A percentile compares a stretch with the other conserved stretches of the same genome.
These are phyloP conservation scores for Planococcus citri DNA, from an alignment of 1,140 invertebrate species.

Conservation along the genomic window DNA sequence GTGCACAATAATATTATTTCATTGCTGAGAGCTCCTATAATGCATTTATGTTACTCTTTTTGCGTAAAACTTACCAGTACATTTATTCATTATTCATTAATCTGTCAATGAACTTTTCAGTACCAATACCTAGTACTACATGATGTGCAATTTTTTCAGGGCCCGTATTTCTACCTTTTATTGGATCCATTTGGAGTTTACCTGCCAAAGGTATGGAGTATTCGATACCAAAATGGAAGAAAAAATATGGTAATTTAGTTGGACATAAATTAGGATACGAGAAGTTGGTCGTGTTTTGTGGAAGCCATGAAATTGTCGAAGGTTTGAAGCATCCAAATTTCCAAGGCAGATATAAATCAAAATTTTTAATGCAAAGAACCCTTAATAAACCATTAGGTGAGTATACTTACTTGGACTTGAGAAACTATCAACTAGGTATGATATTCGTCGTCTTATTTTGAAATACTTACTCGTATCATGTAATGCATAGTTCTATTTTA, in stretches of 20 bases:
- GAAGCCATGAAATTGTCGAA: neutral
- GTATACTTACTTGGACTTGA: neutral
- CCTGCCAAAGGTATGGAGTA: neutral
- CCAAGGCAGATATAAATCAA: neutral
- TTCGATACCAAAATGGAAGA: neutral
- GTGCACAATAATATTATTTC: too few relatives aligned
- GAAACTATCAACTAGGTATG: too few relatives aligned
- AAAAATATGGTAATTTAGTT: constrained; percentile 9
- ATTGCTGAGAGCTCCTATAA: too few relatives aligned
- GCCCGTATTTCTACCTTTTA: neutral
- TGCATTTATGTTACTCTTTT: too few relatives aligned
- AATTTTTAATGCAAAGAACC: neutral
- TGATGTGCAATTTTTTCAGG: too few relatives aligned
- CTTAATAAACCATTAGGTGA: neutral
- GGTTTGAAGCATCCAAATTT: neutral
- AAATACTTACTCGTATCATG: too few relatives aligned
- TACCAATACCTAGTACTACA: too few relatives aligned
- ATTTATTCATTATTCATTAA: too few relatives aligned
- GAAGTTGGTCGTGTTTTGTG: neutral
- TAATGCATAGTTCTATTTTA: too few relatives aligned
- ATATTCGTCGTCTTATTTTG: too few relatives aligned
- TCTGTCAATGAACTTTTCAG: neutral
- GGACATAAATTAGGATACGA: neutral
- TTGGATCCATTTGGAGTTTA: neutral
- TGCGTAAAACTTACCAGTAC: too few relatives aligned